Percentiles rank a stretch among this genome's conserved stretches.
These are phyloP conservation scores for Acronicta alni DNA, from an alignment of 2,888 invertebrate genomes.

Conservation along the genomic window DNA sequence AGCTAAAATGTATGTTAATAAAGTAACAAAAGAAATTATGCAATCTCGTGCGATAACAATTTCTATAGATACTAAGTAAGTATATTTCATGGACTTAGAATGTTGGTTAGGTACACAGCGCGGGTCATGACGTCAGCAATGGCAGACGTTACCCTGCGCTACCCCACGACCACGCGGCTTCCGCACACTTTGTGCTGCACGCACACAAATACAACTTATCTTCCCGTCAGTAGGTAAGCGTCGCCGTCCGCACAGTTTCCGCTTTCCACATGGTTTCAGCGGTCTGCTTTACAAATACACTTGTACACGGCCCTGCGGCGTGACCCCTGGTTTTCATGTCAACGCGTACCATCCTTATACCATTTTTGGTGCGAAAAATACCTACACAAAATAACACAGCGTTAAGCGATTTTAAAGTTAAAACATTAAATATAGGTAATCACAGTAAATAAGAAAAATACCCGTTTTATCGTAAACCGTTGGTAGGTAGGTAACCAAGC, in stretches of 20 bases:
- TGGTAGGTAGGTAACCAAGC: neutral
- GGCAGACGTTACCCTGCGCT: constrained; percentile 43
- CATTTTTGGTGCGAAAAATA: no score
- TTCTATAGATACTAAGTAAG: constrained; percentile 2
- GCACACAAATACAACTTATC: constrained; percentile 25
- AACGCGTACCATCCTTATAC: constrained; percentile 14
- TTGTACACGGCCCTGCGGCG: constrained; percentile 29
- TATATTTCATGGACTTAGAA: constrained; percentile 18
- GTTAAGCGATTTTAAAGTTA: no score
- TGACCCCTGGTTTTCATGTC: constrained; percentile 36
- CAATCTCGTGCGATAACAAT: neutral
- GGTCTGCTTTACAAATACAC: constrained; percentile 48
- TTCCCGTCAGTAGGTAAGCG: constrained; percentile 35
- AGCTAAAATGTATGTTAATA: no score
- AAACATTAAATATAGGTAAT: no score
- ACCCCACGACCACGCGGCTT: constrained; percentile 66
- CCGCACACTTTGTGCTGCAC: constrained; percentile 51
- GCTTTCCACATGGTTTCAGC: constrained; percentile 60
- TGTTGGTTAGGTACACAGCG: constrained; percentile 42
- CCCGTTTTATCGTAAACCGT: neutral
- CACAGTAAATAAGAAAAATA: no score
- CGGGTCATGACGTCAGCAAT: constrained; percentile 63
- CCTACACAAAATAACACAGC: no score
- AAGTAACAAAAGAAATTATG: neutral
- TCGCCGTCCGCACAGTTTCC: constrained; percentile 48